A percentile compares a stretch with the other conserved stretches of the same genome.
Conservation (phyloP, 2,113 vertebrate genomes). For the Apaloderma vittatum region DNA sequence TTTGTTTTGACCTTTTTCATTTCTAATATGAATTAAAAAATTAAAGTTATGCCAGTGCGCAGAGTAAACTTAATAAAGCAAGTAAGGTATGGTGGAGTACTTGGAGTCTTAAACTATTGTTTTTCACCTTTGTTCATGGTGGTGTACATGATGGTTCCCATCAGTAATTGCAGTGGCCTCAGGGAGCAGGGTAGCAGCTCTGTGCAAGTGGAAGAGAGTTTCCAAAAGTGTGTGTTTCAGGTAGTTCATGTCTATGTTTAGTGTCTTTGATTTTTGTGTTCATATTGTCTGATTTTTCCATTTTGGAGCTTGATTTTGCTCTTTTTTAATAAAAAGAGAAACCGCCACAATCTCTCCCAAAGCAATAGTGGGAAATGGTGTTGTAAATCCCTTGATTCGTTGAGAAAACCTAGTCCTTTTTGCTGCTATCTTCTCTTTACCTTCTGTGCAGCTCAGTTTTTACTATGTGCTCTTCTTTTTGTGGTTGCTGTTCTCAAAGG, state of each 20-base stretch:
- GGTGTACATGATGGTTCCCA: not conserved
- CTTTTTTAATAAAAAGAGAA: not conserved
- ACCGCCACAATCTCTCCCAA: not conserved
- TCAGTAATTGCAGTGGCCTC: not conserved
- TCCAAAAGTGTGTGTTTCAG: fast-evolving
- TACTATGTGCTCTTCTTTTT: not conserved
- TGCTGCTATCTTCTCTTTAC: not conserved
- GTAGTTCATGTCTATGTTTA: not conserved
- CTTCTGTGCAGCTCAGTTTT: not conserved
- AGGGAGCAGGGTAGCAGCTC: not conserved
- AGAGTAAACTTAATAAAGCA: not conserved
- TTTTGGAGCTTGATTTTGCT: not conserved
- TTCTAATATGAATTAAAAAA: not conserved
- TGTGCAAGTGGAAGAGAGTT: not conserved
- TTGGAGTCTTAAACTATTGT: not conserved
- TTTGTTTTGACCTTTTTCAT: not conserved
- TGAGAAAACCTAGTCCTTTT: not conserved
- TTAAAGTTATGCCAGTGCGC: not conserved
- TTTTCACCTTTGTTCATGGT: not conserved
- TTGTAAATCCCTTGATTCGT: not conserved
- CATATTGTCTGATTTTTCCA: not conserved
- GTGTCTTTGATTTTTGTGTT: not conserved
- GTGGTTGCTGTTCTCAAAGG: not conserved
- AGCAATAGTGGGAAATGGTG: not conserved
- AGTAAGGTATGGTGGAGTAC: not conserved